These are phyloP conservation scores for Callithrix jacchus DNA, from an alignment of 2,113 vertebrate species.

Conservation along the genomic window DNA sequence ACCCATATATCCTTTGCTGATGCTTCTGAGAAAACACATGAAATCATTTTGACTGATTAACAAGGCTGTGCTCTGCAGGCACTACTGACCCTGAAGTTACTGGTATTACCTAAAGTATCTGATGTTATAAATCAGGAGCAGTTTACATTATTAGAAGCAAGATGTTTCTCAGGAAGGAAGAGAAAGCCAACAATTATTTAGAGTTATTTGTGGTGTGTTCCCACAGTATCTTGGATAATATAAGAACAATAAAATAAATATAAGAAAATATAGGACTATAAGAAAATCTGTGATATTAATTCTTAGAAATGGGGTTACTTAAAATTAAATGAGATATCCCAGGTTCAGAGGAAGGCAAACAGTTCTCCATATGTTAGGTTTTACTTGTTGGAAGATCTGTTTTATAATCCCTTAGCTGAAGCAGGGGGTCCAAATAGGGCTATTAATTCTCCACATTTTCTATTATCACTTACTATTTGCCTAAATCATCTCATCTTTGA, in stretches of 20 bases:
- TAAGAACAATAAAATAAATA: neutral
- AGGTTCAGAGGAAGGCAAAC: neutral
- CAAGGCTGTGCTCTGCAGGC: constrained; percentile 54
- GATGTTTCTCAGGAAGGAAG: constrained; percentile 31
- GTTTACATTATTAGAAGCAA: constrained; percentile 37
- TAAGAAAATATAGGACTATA: neutral
- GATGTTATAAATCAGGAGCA: constrained; percentile 54
- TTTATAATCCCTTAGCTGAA: neutral
- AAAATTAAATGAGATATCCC: neutral
- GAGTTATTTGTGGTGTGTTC: neutral
- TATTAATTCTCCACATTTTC: neutral
- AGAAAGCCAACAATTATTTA: constrained; percentile 20
- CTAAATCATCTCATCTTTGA: neutral
- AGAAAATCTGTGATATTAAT: neutral
- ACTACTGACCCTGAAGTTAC: constrained; percentile 56
- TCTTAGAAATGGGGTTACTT: neutral
- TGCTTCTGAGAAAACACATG: constrained; percentile 64
- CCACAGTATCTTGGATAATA: neutral
- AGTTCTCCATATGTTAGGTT: neutral
- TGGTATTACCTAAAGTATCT: constrained; percentile 55
- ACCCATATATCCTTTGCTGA: constrained; percentile 59
- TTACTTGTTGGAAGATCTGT: neutral
- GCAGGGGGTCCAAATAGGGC: neutral
- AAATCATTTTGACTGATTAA: constrained; percentile 75
- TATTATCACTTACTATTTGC: neutral